phyloP scores from a whole-genome alignment of 2,113 vertebrate genomes.

The Pao palembangensis region DNA sequence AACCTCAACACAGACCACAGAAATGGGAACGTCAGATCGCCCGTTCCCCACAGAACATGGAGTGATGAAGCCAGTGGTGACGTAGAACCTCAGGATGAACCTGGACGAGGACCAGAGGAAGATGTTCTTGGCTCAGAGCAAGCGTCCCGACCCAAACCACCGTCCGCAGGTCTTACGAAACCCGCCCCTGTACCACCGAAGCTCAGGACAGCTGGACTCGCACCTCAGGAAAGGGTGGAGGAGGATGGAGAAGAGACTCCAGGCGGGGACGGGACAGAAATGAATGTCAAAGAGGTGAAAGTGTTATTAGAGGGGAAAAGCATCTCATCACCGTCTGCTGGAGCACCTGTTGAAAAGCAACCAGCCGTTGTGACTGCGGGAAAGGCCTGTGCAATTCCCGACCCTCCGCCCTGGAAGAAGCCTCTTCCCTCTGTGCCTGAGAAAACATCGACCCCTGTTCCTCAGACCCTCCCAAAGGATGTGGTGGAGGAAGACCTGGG shows the following conservation, averaged over 20 bases:
- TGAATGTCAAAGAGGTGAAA: constrained; percentile 41
- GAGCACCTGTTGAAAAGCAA: constrained; percentile 17
- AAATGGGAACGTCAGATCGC: background rate
- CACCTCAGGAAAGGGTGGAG: constrained; percentile 81
- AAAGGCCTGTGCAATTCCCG: constrained; percentile 37
- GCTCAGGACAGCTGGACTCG: constrained; percentile 59
- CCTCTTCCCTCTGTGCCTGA: constrained; percentile 39
- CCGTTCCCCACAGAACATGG: constrained; percentile 28
- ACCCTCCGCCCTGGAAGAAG: constrained; percentile 62
- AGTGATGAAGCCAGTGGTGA: constrained; percentile 27
- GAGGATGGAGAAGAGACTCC: constrained; percentile 72
- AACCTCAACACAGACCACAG: constrained; percentile 11
- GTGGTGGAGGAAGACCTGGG: constrained; percentile 42
- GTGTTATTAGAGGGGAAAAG: constrained; percentile 47
- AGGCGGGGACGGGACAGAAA: constrained; percentile 59
- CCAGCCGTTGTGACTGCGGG: constrained; percentile 23
- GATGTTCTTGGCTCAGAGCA: constrained; percentile 25
- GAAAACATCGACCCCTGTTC: constrained; percentile 16
- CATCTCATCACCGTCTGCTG: constrained; percentile 52
- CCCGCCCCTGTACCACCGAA: constrained; percentile 81
- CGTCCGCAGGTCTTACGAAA: constrained; percentile 62
- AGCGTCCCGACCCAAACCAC: constrained; percentile 64
- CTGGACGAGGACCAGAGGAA: constrained; percentile 18
- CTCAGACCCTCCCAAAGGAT: constrained; percentile 30
- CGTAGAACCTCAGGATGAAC: background rate